A percentile compares a stretch with the other conserved stretches of the same genome.
phyloP scores from a whole-genome alignment of 2,797 vertebrate genomes.

The Cheirogaleus major region DNA sequence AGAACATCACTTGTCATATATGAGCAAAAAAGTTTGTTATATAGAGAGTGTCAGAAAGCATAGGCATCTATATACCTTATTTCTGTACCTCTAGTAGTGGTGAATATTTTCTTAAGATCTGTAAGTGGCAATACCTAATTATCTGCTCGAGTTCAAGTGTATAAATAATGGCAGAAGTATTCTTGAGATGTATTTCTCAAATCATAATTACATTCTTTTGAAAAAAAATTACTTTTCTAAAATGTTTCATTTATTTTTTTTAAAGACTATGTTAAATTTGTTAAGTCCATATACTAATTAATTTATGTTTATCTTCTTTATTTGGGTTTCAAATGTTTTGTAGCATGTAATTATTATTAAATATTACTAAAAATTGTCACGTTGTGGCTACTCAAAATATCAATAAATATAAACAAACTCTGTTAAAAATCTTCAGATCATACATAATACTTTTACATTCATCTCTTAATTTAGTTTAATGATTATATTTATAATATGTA shows the following conservation, averaged over 20 bases:
- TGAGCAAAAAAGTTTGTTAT: not conserved
- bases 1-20: not conserved
- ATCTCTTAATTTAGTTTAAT: constrained; percentile 45
- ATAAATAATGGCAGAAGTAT: constrained; percentile 13
- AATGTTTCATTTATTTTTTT: not conserved
- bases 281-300: not conserved
- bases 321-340: constrained; percentile 46
- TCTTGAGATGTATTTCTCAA: constrained; percentile 35
- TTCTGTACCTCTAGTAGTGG: not conserved
- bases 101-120: not conserved
- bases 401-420: constrained; percentile 5
- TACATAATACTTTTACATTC: not conserved
- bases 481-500: constrained; percentile 32
- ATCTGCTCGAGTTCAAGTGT: not conserved
- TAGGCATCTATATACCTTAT: not conserved
- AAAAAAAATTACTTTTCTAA: constrained; percentile 45
- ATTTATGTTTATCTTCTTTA: constrained; percentile 4
- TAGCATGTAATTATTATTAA: not conserved
- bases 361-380: constrained; percentile 8
- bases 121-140: not conserved
- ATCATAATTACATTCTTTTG: constrained; percentile 5
- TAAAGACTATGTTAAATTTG: not conserved
- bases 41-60: not conserved
- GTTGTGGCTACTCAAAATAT: constrained; percentile 28
- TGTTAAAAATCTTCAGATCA: constrained; percentile 23